Conservation (phyloP, 2,888 invertebrate genomes). For the Heteromurus nitidus region DNA sequence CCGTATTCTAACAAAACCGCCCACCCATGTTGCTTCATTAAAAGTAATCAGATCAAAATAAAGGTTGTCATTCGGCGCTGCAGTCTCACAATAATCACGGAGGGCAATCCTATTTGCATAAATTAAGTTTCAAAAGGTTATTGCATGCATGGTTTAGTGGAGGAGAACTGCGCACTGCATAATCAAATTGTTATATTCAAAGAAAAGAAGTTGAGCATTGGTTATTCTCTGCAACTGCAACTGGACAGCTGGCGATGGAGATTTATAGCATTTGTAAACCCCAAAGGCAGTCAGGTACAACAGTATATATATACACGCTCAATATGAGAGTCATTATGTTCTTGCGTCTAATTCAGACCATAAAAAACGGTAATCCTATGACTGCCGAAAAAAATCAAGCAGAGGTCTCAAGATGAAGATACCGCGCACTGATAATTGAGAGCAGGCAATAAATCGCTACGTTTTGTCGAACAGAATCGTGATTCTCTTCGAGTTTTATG, state of each 20-base stretch:
- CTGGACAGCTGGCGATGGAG: slow-evolving; percentile 39
- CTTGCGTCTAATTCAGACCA: background rate
- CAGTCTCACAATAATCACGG: slow-evolving; percentile 40
- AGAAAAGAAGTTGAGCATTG: background rate
- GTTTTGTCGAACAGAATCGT: too few species aligned
- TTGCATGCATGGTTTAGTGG: too few species aligned
- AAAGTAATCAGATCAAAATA: slow-evolving; percentile 60
- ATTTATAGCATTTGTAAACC: slow-evolving; percentile 41
- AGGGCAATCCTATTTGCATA: slow-evolving; percentile 50
- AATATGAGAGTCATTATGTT: background rate
- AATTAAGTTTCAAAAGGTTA: slow-evolving; percentile 48
- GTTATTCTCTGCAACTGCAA: background rate
- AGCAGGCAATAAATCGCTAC: slow-evolving; percentile 32
- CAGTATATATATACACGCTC: background rate
- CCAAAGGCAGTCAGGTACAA: slow-evolving; percentile 22
- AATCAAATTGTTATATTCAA: too few species aligned
- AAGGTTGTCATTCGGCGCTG: slow-evolving; percentile 50
- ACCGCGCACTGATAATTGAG: slow-evolving; percentile 38
- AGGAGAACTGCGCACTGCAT: too few species aligned
- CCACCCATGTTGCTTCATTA: slow-evolving; percentile 58
- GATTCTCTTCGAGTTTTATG: too few species aligned
- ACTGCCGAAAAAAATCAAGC: slow-evolving; percentile 15
- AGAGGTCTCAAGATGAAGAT: slow-evolving; percentile 18
- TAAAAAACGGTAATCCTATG: background rate
- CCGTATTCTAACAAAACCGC: slow-evolving; percentile 16